Evolutionary conservation across 2,797 vertebrate genomes (phyloP).

Genomic region (Pseudopleuronectes americanus): DNA sequence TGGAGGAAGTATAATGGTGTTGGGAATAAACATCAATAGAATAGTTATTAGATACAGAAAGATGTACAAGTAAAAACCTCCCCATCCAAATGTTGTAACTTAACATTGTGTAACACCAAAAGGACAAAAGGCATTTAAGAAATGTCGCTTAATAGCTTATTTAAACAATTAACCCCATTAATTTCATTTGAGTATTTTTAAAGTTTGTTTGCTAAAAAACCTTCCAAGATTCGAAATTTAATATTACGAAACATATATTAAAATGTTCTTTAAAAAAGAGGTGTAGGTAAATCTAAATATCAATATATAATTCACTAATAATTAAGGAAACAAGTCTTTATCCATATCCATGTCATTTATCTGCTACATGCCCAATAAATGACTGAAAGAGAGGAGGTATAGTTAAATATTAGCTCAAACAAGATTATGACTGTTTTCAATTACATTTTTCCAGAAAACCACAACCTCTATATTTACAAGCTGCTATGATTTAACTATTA

Average conservation of each 20-base stretch:
- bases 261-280: background rate
- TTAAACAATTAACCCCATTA: background rate
- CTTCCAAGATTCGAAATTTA: background rate
- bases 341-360: background rate
- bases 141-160: background rate
- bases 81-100: background rate
- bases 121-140: no score
- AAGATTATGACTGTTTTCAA: background rate
- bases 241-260: background rate
- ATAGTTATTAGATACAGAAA: background rate
- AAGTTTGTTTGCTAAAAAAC: no score
- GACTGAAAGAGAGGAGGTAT: no score
- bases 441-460: constrained; percentile 10
- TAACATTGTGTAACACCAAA: no score
- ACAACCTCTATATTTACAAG: constrained; percentile 26
- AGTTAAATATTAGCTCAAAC: background rate
- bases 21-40: constrained; percentile 10
- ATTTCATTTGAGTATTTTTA: background rate
- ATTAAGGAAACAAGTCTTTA: background rate
- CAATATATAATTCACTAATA: background rate
- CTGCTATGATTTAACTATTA: constrained; percentile 36
- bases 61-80: background rate
- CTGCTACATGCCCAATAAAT: no score
- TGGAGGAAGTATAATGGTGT: background rate
- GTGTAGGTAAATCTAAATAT: background rate